phyloP scores from a whole-genome alignment of 1,140 invertebrate species.

The Nymphalis io region DNA sequence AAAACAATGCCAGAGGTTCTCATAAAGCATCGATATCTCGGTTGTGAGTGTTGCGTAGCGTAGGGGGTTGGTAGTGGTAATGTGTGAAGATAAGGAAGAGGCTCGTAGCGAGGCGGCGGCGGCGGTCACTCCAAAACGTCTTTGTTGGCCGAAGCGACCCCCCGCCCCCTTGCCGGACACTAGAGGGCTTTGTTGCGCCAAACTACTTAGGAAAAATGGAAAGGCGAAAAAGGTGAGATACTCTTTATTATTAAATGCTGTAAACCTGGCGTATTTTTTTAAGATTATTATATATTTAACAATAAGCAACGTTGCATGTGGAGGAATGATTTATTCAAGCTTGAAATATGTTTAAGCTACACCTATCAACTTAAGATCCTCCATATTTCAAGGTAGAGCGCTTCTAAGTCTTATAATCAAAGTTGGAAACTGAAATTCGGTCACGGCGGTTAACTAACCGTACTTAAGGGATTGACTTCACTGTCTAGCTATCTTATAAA shows the following conservation, averaged over 20 bases:
- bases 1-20: slow-evolving; percentile 71
- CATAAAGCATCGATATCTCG: slow-evolving; percentile 74
- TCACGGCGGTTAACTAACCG: slow-evolving; percentile 56
- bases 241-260: background rate
- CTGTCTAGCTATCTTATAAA: slow-evolving; percentile 18
- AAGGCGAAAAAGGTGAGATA: slow-evolving; percentile 69
- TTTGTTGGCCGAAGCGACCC: slow-evolving; percentile 67
- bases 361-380: slow-evolving; percentile 44
- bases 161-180: slow-evolving; percentile 71
- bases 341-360: slow-evolving; percentile 32
- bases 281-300: too few species aligned
- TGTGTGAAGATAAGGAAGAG: slow-evolving; percentile 78
- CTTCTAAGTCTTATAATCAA: slow-evolving; percentile 61
- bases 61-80: slow-evolving; percentile 51
- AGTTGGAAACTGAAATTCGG: slow-evolving; percentile 59
- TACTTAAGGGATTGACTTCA: slow-evolving; percentile 37
- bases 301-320: background rate
- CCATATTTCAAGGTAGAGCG: slow-evolving; percentile 72
- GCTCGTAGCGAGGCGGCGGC: slow-evolving; percentile 63
- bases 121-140: slow-evolving; percentile 58
- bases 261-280: background rate
- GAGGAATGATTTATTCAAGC: slow-evolving; percentile 21
- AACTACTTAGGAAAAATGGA: slow-evolving; percentile 72
- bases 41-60: slow-evolving; percentile 65
- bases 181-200: slow-evolving; percentile 74